Evolutionary conservation across 92 coral and sea anemone species (phyloP), one percentile per base, ranked within the genome.

Genomic region (Umimayanthus chanpuru): DNA sequence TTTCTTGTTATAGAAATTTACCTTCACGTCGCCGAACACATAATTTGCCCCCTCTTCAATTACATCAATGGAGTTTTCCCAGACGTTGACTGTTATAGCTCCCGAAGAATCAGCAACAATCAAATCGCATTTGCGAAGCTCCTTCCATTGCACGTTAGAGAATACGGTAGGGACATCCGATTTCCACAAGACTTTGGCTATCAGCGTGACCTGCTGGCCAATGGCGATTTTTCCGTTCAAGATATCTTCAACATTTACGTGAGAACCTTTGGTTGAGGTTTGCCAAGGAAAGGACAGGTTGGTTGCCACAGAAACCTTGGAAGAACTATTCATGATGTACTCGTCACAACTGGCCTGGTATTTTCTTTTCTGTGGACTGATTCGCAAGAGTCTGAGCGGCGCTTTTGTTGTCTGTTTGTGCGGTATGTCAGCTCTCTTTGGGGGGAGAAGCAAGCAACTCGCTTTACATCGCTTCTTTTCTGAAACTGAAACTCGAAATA

Each of bases 1-100:
- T 77, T 77, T 77, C 81, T 77, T 77, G 41, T 50, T 77, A 77
- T 38, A 77, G 81, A 77, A 77, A 77, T 77, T 77, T 77, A 77
- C 39, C 81, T 44, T 47, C 81, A 77, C 16, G 11, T 9, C 39
- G 23, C 81, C 81, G 41, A 77, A 77, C 50, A 76, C 47, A 76
- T 76, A 76, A 16, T 76, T 43, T 76, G 32, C 81, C 41, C 65
- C 81, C 20, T 38, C 55, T 77, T 77, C 21, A 29, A 77, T 77
- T 77, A 38, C 64, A 38, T 41, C 41, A 77, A 77, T 77, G 58
- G 28, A 77, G 81, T 77, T 61, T 77, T 77, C 81, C 81, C 65
- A 77, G 39, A 77, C 81, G 41, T 50, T 77, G 41, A 77, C 55
- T 38, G 41, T 38, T 53, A 47, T 77, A 38, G 81, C 81, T 77